Base-by-base conservation (phyloP, 1,140 invertebrate genomes). In the Drosophila nasuta region DNA sequence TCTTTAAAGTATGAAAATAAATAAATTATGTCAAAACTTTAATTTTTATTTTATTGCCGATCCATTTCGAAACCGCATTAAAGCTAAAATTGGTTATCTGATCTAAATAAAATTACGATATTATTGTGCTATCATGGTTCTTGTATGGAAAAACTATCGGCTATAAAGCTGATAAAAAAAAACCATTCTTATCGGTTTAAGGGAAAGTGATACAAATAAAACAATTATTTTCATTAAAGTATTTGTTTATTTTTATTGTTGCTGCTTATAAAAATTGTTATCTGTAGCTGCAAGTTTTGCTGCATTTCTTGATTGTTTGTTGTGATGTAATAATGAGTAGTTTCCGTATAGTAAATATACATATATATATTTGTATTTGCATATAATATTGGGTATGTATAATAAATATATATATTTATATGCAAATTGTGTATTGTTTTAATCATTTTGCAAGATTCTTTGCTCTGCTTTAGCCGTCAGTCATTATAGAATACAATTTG, bases 401-500 rank as follows among this genome's bases (percentile, higher is more conserved):
- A 56, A 52, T 45, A 66, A 66, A 57, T 67, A 57, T 67, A 57
- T 67, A 35, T 67, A 15, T 67, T 13, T 60, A 45, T 60, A 28
- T 75, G 65, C 66, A 62, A 57, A 52, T 72, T 60, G 57, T 64
- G 59, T 75, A 57, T 13, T 65, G 13, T 76, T 62, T 51, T 25
- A 56, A 51, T 64, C 60, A 56, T 75, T 64, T 67, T 64, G 35
- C 75, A 77, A 73, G 48, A 67, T 33, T n/a, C n/a, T 73, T 64
- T 48, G 25, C 28, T 41, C 38, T 65, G 49, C 48, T 48, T 62
- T 68, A 58, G 62, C 54, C 30, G 10, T 88, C 82, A 87, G 79
- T 88, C 85, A 63, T 77, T 77, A 52, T 67, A 65, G 60, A 57
- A 58, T 64, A 70, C 58, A 71, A 75, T 87, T 56, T 49, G 15